Percentiles rank a stretch among this genome's conserved stretches.
These are phyloP conservation scores for Drosophila tanythrix DNA, from an alignment of 2,888 invertebrate genomes.

Conservation along the genomic window DNA sequence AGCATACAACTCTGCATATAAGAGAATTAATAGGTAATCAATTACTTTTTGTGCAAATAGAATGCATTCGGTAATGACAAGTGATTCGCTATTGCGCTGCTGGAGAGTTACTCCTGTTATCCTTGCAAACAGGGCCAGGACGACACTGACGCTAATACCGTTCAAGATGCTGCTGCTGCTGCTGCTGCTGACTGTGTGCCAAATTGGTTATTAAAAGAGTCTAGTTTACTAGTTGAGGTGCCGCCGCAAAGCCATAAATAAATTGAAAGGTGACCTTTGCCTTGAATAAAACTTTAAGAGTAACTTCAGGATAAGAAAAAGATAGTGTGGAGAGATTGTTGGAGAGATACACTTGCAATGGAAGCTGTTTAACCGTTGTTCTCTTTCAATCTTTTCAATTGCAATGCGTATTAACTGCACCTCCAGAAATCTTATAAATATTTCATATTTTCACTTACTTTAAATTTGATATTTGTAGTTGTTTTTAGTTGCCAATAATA, in stretches of 20 bases:
- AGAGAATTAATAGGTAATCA: not conserved
- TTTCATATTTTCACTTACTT: not conserved
- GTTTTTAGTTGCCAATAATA: not conserved
- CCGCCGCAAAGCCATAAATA: slow-evolving; percentile 42
- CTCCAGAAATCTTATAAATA: not conserved
- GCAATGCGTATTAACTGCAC: not conserved
- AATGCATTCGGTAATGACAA: slow-evolving; percentile 5
- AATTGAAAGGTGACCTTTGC: slow-evolving; percentile 38
- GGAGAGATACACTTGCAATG: not conserved
- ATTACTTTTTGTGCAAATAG: not conserved
- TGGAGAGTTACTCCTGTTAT: slow-evolving; percentile 17
- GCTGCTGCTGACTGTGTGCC: slow-evolving; percentile 52
- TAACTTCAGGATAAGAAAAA: not conserved
- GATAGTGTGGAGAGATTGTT: not conserved
- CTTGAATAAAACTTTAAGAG: slow-evolving; percentile 33
- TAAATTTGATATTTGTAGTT: not conserved
- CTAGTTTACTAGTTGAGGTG: slow-evolving; percentile 52
- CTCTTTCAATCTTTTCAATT: too few species aligned
- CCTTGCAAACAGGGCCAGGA: slow-evolving; percentile 19
- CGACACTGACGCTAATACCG: slow-evolving; percentile 69
- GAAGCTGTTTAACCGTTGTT: not conserved
- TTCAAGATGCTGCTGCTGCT: slow-evolving; percentile 35
- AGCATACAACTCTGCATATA: not conserved
- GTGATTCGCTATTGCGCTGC: not conserved
- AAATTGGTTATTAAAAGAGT: slow-evolving; percentile 77